Evolutionary conservation across 2,113 vertebrate species (phyloP).

Genomic region (Ondatra zibethicus): DNA sequence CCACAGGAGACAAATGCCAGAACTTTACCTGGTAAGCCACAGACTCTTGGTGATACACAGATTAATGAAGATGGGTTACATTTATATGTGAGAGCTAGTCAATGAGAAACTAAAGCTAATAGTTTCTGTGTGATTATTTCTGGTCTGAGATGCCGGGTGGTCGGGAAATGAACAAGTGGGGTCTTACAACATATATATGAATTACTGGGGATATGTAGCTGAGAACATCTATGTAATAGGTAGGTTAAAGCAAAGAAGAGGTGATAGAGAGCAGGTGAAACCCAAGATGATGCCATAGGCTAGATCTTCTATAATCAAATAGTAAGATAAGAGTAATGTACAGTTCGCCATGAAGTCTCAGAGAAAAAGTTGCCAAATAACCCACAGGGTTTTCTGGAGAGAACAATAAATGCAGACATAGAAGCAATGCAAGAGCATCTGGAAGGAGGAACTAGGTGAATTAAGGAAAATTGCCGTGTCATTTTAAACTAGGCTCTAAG

Average conservation of each 20-base stretch:
- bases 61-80: no score
- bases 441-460: no score
- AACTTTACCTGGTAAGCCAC: no score
- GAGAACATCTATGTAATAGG: background rate
- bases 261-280: background rate
- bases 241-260: background rate
- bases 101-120: no score
- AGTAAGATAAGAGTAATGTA: background rate
- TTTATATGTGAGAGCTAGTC: no score
- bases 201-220: background rate
- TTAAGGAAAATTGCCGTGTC: background rate
- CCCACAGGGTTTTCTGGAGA: background rate
- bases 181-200: background rate
- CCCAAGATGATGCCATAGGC: background rate
- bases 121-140: no score
- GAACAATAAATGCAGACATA: background rate
- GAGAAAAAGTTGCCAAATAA: background rate
- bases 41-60: no score
- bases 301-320: background rate
- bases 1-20: no score
- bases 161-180: no score
- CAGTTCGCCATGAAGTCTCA: background rate
- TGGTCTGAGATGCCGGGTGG: no score
- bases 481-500: background rate
- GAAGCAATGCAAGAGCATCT: background rate